phyloP scores from a whole-genome alignment of 2,113 vertebrate species.

The Myrmophylax atrothorax region DNA sequence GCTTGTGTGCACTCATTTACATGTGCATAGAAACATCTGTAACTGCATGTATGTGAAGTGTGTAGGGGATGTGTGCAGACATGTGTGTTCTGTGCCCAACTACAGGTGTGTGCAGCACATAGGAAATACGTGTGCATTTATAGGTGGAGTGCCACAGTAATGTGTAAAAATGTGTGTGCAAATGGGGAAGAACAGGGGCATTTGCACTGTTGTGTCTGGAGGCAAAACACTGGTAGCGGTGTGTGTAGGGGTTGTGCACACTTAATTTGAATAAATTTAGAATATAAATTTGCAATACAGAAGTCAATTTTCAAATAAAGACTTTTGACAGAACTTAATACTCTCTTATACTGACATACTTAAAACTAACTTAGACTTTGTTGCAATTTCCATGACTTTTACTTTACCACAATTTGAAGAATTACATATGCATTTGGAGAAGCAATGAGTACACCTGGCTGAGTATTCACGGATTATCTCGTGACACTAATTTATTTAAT shows the following conservation, averaged over 20 bases:
- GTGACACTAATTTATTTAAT: neutral
- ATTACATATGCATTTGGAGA: neutral
- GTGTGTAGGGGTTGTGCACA: rapidly evolving
- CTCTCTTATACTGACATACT: neutral
- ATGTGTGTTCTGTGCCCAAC: neutral
- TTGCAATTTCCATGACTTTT: neutral
- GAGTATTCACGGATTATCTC: neutral
- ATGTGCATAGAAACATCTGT: too few species aligned
- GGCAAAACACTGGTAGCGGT: neutral
- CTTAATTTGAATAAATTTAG: too few species aligned
- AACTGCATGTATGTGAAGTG: neutral
- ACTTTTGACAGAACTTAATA: neutral
- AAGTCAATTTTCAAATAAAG: neutral
- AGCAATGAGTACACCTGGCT: neutral
- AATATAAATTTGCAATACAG: neutral
- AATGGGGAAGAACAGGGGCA: neutral
- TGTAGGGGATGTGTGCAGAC: neutral
- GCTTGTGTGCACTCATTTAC: neutral
- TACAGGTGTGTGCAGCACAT: rapidly evolving
- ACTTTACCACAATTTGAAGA: neutral
- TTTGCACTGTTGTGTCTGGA: neutral
- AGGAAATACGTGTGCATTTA: neutral
- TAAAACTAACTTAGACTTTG: neutral
- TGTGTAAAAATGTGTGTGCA: neutral
- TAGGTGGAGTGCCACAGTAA: neutral